Evolutionary conservation across 1,140 invertebrate genomes (phyloP).

Genomic region (Brachystomella parvula): DNA sequence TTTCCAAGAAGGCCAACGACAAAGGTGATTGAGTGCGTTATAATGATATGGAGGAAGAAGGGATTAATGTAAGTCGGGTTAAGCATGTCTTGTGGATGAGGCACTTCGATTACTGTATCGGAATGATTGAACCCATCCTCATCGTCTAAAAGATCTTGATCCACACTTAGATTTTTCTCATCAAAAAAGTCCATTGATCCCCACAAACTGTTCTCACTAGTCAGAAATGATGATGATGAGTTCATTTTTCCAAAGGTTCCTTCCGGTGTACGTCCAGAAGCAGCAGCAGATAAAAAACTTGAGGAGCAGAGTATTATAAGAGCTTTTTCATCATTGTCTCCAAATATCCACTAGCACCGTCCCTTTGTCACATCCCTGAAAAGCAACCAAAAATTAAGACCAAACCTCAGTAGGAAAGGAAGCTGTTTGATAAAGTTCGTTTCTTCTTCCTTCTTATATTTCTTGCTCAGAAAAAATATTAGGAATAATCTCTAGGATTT

Average conservation of each 20-base stretch:
- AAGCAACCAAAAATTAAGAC: too few relatives aligned
- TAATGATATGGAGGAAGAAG: conserved; percentile 42
- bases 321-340: too few relatives aligned
- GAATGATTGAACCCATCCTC: background rate
- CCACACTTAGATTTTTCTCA: background rate
- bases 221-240: background rate
- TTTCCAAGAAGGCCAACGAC: conserved; percentile 41
- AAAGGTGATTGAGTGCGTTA: conserved; percentile 44
- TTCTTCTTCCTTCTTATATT: too few relatives aligned
- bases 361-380: too few relatives aligned
- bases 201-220: background rate
- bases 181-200: background rate
- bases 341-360: too few relatives aligned
- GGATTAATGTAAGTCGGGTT: conserved; percentile 41
- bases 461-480: too few relatives aligned
- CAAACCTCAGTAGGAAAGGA: too few relatives aligned
- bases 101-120: conserved; percentile 24
- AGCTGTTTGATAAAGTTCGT: too few relatives aligned
- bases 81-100: conserved; percentile 43
- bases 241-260: background rate
- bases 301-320: too few relatives aligned
- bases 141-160: background rate
- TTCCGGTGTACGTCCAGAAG: too few relatives aligned
- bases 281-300: too few relatives aligned
- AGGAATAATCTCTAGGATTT: too few relatives aligned